Percentiles rank a stretch among this genome's conserved stretches.
Evolutionary conservation across 2,797 vertebrate species (phyloP).

Genomic region (Poeciliopsis presidionis): DNA sequence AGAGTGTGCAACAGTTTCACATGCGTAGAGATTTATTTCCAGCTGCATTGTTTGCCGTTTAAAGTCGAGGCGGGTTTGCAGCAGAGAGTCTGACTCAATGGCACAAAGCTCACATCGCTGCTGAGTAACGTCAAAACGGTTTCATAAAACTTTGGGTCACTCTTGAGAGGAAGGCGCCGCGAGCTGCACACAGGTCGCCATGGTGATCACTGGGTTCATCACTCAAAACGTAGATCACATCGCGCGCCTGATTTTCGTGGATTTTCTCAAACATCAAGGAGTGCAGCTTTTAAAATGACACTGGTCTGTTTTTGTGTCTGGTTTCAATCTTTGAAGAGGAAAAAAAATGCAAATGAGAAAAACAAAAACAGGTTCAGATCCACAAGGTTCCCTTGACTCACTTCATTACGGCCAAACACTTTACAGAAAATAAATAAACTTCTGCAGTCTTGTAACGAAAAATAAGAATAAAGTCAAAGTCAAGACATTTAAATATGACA

Average conservation of each 20-base stretch:
- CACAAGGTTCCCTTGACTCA: neutral
- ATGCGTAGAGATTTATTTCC: neutral
- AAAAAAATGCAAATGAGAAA: neutral
- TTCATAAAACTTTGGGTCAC: neutral
- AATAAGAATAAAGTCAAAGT: neutral
- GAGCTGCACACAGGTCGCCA: neutral
- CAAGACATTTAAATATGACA: neutral
- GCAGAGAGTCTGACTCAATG: neutral
- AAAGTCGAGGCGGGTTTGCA: neutral
- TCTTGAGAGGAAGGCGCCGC: neutral
- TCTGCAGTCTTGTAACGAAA: neutral
- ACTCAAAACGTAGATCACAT: neutral
- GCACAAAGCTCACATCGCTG: neutral
- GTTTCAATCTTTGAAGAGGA: neutral
- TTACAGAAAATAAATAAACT: neutral
- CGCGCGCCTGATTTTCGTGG: neutral
- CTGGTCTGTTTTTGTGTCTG: neutral
- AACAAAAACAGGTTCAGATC: neutral
- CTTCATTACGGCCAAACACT: neutral
- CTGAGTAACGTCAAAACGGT: neutral
- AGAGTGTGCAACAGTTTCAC: neutral
- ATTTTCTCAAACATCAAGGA: neutral
- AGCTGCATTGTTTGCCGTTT: neutral
- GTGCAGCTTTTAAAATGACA: neutral
- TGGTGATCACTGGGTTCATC: neutral